Base-by-base conservation (phyloP, 2,888 invertebrate species). In the Drosophila pseudotakahashii region DNA sequence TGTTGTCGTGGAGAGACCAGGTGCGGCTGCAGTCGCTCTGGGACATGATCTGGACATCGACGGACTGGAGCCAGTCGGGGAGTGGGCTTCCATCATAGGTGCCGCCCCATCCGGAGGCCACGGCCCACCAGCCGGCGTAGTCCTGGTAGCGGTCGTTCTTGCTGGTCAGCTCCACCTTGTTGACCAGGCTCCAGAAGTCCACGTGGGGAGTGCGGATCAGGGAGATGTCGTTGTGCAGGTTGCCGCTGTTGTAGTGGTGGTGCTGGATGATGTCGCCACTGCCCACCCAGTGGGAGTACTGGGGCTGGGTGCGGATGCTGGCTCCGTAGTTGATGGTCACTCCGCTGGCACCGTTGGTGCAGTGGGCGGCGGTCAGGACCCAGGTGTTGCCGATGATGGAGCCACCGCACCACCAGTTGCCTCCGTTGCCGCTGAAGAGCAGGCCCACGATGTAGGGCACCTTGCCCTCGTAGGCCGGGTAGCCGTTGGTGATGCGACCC, bases 1-100 rank as follows among this genome's bases (percentile, higher is more conserved):
- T 78, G 41, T 74, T 36, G 7, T 78, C 78, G 39, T 63, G 58
- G 6, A 84, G 70, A 6, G 75, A 76, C 54, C 90, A 92, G 44
- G 88, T 85, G 66, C 91, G 91, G 10, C 91, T 91, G 78, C 89
- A 87, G 89, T 92, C 59, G 82, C 81, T 48, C 79, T 90, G 77
- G 76, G 78, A n/a, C 81, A 89, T 37, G 69, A 79, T 54, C 75
- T 77, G 55, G 89, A 92, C 61, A 77, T 85, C 47, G 5, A 78
- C 83, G 41, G 64, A 52, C 60, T 82, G 74, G 30, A 89, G 60
- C 71, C 76, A 67, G 44, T 91, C 87, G 71, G 92, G 92, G 19
- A 93, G 82, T 37, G 92, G 75, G 39, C 74, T 52, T 7, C 68
- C 71, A 23, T 78, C 78, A 44, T 72, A 78, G 50, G 75, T 77